These are phyloP conservation scores for Calameuta pallipes DNA, from an alignment of 2,888 invertebrate species.

Conservation along the genomic window DNA sequence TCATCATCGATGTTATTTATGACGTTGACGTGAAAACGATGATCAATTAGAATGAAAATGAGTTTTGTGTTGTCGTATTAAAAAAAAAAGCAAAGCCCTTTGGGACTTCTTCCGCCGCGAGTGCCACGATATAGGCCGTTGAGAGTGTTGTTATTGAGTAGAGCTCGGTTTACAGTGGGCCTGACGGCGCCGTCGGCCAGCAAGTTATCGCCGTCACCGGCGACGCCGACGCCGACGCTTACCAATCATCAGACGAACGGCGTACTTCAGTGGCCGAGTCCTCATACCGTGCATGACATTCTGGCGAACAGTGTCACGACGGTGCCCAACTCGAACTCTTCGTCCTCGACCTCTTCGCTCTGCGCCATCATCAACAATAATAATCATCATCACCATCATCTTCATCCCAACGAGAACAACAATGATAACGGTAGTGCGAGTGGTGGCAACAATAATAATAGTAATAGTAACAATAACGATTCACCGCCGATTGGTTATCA, in stretches of 20 bases:
- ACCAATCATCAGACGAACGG: constrained; percentile 67
- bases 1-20: neutral
- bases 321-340: constrained; percentile 39
- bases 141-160: neutral
- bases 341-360: constrained; percentile 32
- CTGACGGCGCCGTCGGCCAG: constrained; percentile 62
- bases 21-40: neutral
- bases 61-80: neutral
- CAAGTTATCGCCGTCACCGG: constrained; percentile 62
- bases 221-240: constrained; percentile 56
- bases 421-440: constrained; percentile 26
- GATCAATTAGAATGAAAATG: neutral
- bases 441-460: constrained; percentile 22
- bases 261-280: constrained; percentile 60
- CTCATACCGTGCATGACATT: constrained; percentile 63
- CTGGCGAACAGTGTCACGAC: constrained; percentile 49
- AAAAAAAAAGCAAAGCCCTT: neutral
- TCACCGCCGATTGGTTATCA: constrained; percentile 34
- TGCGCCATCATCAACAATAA: constrained; percentile 47
- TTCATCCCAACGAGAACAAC: constrained; percentile 32
- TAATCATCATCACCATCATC: constrained; percentile 32
- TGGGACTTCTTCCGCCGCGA: neutral
- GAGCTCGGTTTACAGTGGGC: constrained; percentile 51
- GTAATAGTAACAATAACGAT: constrained; percentile 20
- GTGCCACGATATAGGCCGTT: neutral